Percentiles rank a stretch among this genome's conserved stretches.
Evolutionary conservation across 2,113 vertebrate species (phyloP).

Genomic region (Eublepharis macularius): DNA sequence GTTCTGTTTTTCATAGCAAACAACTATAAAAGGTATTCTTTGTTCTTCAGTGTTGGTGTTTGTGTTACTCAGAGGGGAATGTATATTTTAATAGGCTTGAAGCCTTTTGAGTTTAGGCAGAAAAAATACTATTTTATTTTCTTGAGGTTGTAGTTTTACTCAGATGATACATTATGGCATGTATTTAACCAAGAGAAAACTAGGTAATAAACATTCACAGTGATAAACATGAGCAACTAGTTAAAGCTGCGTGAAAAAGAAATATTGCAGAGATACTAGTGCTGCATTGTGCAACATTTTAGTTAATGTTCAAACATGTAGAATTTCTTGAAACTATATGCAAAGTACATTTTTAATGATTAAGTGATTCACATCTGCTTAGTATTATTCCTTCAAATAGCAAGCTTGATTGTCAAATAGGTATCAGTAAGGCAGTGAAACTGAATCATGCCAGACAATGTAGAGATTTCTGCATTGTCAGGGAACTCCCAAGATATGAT

Average conservation of each 20-base stretch:
- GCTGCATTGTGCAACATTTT: not conserved
- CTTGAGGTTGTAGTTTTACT: not conserved
- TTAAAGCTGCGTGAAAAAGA: not conserved
- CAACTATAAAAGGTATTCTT: not conserved
- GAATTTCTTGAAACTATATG: not conserved
- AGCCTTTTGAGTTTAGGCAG: not conserved
- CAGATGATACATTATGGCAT: not conserved
- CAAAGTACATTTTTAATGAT: not conserved
- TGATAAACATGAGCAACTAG: not conserved
- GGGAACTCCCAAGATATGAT: too few relatives aligned
- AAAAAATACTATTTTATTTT: not conserved
- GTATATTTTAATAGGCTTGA: not conserved
- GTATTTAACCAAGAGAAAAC: not conserved
- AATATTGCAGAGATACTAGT: not conserved
- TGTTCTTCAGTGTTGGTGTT: not conserved
- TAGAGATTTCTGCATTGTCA: too few relatives aligned
- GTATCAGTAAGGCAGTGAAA: too few relatives aligned
- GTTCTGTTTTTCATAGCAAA: slow-evolving; percentile 19
- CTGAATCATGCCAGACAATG: too few relatives aligned
- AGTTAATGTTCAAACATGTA: not conserved
- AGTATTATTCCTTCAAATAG: not conserved
- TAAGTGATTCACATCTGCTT: not conserved
- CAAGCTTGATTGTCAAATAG: too few relatives aligned
- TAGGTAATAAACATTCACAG: not conserved
- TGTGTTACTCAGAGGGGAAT: not conserved